Percentiles rank a stretch among this genome's conserved stretches.
Conservation (phyloP, 2,888 invertebrate species). For the Tinea semifulvella region DNA sequence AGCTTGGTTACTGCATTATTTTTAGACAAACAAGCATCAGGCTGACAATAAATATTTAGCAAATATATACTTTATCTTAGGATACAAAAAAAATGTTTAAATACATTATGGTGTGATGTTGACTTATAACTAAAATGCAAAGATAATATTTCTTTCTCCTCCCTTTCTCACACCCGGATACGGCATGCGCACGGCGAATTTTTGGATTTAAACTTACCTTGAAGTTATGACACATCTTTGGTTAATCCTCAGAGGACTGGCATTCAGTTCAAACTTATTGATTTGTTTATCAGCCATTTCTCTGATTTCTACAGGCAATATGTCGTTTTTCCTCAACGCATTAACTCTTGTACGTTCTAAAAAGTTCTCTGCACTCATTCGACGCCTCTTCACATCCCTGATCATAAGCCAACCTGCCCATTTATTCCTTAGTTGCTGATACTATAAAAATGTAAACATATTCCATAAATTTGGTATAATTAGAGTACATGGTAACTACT, state of each 20-base stretch:
- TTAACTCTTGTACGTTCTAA: conserved; percentile 82
- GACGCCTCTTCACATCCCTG: conserved; percentile 85
- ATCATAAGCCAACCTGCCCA: conserved; percentile 88
- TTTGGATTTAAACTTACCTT: too few species aligned
- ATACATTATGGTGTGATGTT: too few species aligned
- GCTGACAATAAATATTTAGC: too few species aligned
- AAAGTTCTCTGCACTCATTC: conserved; percentile 77
- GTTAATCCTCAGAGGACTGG: conserved; percentile 70
- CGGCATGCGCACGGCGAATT: too few species aligned
- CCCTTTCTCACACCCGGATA: too few species aligned
- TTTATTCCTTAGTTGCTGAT: conserved; percentile 77
- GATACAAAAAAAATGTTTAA: too few species aligned
- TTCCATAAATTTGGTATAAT: neutral
- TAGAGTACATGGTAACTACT: neutral
- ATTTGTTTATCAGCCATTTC: conserved; percentile 82
- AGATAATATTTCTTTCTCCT: too few species aligned
- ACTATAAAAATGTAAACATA: conserved; percentile 44
- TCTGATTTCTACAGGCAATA: conserved; percentile 83
- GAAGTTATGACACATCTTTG: conserved; percentile 91
- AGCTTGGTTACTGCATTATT: too few species aligned
- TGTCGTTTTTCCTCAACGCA: conserved; percentile 83
- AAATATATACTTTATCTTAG: too few species aligned
- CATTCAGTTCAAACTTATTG: conserved; percentile 78
- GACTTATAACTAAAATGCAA: too few species aligned
- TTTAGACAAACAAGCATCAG: too few species aligned